A percentile compares a stretch with the other conserved stretches of the same genome.
Conservation (phyloP, 2,797 vertebrate genomes). For the Hyperoplus immaculatus region DNA sequence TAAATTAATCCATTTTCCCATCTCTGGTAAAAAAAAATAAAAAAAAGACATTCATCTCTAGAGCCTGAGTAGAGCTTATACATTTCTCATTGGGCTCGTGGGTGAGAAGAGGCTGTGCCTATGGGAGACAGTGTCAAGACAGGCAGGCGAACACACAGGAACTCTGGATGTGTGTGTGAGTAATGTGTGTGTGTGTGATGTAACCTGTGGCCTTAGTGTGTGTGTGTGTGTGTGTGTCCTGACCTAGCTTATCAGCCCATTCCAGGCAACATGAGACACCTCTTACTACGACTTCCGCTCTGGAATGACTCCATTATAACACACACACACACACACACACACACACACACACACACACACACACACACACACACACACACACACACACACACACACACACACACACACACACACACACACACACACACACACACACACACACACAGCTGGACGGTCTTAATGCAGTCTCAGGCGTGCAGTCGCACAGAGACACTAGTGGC, state of each 20-base stretch:
- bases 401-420: not conserved
- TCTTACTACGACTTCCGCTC: slow-evolving; percentile 43
- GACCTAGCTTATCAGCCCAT: slow-evolving; percentile 53
- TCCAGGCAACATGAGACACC: slow-evolving; percentile 57
- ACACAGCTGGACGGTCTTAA: slow-evolving; percentile 39
- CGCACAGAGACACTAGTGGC: slow-evolving; percentile 24
- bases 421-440: not conserved
- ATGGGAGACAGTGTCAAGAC: slow-evolving; percentile 11
- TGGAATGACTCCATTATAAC: slow-evolving; percentile 51
- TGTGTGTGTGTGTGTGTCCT: slow-evolving; percentile 28
- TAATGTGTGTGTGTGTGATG: slow-evolving; percentile 16
- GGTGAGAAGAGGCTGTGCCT: slow-evolving; percentile 35
- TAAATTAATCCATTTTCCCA: slow-evolving; percentile 24
- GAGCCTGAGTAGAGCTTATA: slow-evolving; percentile 43
- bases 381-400: not conserved
- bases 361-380: slow-evolving; percentile 12
- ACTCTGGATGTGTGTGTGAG: not conserved
- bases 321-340: not conserved
- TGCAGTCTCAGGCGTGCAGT: slow-evolving; percentile 17
- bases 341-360: not conserved
- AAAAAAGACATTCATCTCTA: slow-evolving; percentile 35
- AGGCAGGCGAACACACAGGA: not conserved
- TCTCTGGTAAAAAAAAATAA: slow-evolving; percentile 23
- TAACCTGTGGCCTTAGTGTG: slow-evolving; percentile 47
- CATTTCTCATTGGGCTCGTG: slow-evolving; percentile 43